Evolutionary conservation across 1,140 invertebrate genomes (phyloP), one percentile per base, ranked within the genome.

Genomic region (Leucophenga varia): DNA sequence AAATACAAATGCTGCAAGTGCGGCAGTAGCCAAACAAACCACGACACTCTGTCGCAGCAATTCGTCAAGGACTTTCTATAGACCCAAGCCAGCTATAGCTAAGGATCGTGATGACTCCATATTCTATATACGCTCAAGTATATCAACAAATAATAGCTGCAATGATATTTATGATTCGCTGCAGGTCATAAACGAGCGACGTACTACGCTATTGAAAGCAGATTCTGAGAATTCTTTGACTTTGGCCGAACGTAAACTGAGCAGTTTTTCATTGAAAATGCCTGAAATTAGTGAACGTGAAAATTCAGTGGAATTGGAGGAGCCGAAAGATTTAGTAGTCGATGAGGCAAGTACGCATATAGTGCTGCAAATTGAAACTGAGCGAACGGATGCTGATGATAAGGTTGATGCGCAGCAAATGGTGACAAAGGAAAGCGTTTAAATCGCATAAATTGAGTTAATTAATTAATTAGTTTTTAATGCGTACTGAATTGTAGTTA

Each of bases 111-210:
- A 72, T 35, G 72, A 74, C 41, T 64, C 69, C 6, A 63, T 74
- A 13, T 73, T 70, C 48, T 72, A 65, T 35, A 71, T 63, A 53
- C 56, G 65, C 6, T 71, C 70, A 7, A 30, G 38, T 34, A 57
- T 5, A 47, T 46, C 28, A 40, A 17, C 38, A 14, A 51, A 42
- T 18, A 53, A 43, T 13, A 43, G 49, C 3, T 59, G 64, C 30
- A 57, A 74, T 41, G 69, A 74, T 21, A 63, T 72, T 54, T 74
- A 74, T 39, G 72, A 74, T 41, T 74, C 71, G 0, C 30, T 74
- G 9, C 43, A 55, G 30, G 69, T 74, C 1, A 74, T 74, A 22
- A 72, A 71, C 20, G 72, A 74, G 34, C 49, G 72, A 14, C 61
- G 72, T 2, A 54, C 52, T 19, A 74, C 69, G 3, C 39, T 74